These are phyloP conservation scores for Anser brachyrhynchus DNA, from an alignment of 2,113 vertebrate species.

Conservation along the genomic window DNA sequence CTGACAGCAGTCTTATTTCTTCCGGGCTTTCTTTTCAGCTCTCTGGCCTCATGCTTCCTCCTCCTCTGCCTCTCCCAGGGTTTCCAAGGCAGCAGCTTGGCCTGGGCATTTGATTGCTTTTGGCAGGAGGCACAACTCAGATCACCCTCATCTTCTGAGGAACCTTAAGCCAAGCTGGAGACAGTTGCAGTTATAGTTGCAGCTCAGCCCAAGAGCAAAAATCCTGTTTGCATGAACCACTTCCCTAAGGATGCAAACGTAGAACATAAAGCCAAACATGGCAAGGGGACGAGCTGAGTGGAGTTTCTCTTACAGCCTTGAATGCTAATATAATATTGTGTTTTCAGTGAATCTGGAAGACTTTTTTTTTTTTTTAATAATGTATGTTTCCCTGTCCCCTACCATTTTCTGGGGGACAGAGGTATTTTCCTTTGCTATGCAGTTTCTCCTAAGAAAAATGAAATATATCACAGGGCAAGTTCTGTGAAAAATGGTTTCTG, in stretches of 20 bases:
- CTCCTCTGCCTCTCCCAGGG: background rate
- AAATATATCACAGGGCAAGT: slow-evolving; percentile 27
- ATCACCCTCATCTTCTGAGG: background rate
- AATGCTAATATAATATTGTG: background rate
- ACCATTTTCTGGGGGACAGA: slow-evolving; percentile 24
- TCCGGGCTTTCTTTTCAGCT: background rate
- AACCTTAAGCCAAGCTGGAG: background rate
- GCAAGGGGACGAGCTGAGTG: background rate
- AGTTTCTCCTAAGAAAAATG: slow-evolving; percentile 63
- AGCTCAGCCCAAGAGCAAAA: background rate
- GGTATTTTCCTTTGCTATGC: slow-evolving; percentile 36
- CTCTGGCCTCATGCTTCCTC: background rate
- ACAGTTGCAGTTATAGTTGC: background rate
- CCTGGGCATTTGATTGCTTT: background rate
- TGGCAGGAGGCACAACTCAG: background rate
- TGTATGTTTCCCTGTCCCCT: background rate
- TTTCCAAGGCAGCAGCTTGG: background rate
- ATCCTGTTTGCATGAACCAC: background rate
- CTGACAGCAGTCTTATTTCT: background rate
- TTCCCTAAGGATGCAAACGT: background rate
- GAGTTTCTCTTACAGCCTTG: background rate
- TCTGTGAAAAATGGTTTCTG: slow-evolving; percentile 43
- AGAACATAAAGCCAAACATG: background rate
- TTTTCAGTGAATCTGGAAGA: background rate
- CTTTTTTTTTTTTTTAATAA: slow-evolving; percentile 5